Base-by-base conservation (phyloP, 2,888 invertebrate species). In the Drosophila mettleri region DNA sequence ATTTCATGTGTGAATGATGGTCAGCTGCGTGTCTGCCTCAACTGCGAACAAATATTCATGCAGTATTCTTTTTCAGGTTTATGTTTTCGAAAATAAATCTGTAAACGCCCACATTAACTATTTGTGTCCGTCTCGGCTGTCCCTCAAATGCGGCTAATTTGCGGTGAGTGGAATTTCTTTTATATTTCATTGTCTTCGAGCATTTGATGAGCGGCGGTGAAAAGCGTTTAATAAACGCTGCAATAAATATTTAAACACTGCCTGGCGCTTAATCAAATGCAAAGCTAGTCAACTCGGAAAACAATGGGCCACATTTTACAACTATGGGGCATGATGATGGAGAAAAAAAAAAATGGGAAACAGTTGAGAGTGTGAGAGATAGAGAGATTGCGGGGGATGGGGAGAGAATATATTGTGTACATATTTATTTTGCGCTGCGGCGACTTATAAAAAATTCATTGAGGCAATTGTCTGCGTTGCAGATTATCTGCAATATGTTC, bases 401-500 rank as follows among this genome's bases (percentile, higher is more conserved):
- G 38, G 12, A 45, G 41, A 55, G 55, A 48, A 8, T n/a, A 48
- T 33, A n/a, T 43, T 70, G 66, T 71, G 72, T 71, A 72, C 51
- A 72, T 72, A 59, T 72, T 71, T 71, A 70, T 69, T 67, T 68
- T 72, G 71, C 46, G 69, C 77, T 81, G 75, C 80, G 84, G 71
- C 84, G 74, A 86, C 76, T 84, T 86, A 77, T 83, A 83, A 83
- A 83, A 83, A 83, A 86, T 86, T 83, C 83, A 83, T 83, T 83
- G 77, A 83, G 83, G 80, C 90, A 89, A 89, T 90, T 90, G 89
- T 90, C 90, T 90, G 86, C 79, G 85, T 85, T 86, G 88, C 73
- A 90, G 90, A 90, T 89, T 90, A 90, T 90, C 90, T 89, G 89
- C 89, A 89, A 91, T 89, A 89, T 88, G 86, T 87, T 89, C 88